phyloP scores from a whole-genome alignment of 2,113 vertebrate species.

The Micromys minutus region DNA sequence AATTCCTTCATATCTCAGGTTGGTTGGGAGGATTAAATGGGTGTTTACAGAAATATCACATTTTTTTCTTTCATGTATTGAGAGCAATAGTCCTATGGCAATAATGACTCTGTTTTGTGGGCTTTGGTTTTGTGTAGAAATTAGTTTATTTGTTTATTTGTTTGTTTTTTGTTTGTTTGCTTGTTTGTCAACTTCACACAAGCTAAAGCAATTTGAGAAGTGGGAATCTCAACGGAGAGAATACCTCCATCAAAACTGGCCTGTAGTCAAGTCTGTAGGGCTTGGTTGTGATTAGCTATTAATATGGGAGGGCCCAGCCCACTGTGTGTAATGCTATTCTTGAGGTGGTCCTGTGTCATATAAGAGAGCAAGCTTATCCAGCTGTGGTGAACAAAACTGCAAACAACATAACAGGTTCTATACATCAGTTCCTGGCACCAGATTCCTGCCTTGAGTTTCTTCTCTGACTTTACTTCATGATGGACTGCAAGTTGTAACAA shows the following conservation, averaged over 20 bases:
- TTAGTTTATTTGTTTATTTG: neutral
- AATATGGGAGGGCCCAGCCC: neutral
- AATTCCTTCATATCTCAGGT: neutral
- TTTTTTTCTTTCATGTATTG: neutral
- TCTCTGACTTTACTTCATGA: neutral
- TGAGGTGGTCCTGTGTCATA: neutral
- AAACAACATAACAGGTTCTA: neutral
- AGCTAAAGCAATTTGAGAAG: neutral
- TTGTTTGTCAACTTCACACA: neutral
- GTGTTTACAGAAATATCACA: neutral
- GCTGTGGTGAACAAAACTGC: neutral
- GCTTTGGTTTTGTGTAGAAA: neutral
- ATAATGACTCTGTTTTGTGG: neutral
- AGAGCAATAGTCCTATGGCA: neutral
- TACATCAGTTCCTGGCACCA: neutral
- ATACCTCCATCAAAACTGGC: neutral
- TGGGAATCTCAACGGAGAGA: neutral
- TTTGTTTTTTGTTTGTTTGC: neutral
- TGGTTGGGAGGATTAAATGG: neutral
- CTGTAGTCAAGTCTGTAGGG: neutral
- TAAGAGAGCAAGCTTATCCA: neutral
- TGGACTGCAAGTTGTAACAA: neutral
- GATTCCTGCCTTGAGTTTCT: neutral
- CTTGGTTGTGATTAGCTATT: neutral
- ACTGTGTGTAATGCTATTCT: neutral